Percentiles rank a stretch among this genome's conserved stretches.
These are phyloP conservation scores for Solenopsis invicta DNA, from an alignment of 1,140 invertebrate species.

Conservation along the genomic window DNA sequence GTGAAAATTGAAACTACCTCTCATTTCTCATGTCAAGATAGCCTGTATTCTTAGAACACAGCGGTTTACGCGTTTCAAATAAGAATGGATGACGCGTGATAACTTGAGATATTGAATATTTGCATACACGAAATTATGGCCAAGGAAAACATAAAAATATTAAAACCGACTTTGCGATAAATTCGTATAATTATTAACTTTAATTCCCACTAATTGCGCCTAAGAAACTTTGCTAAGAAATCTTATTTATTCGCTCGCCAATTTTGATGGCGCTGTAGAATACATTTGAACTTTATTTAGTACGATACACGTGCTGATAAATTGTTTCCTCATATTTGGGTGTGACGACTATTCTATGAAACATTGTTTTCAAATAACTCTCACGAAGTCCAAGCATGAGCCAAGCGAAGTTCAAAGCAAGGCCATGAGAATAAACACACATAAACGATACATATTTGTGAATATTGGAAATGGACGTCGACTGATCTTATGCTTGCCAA, in stretches of 20 bases:
- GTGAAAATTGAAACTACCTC: constrained; percentile 14
- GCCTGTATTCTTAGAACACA: background rate
- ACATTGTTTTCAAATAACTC: constrained; percentile 12
- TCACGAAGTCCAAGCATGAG: background rate
- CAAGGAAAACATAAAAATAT: background rate
- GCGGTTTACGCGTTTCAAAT: background rate
- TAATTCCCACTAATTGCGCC: constrained; percentile 3
- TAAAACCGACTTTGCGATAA: background rate
- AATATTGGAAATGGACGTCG: background rate
- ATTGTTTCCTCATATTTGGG: background rate
- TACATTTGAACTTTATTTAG: background rate
- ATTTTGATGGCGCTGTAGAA: background rate
- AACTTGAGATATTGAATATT: background rate
- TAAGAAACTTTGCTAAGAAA: background rate
- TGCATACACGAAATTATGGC: background rate
- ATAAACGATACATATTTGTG: background rate
- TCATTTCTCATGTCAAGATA: constrained; percentile 3
- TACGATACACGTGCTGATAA: background rate
- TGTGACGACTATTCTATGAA: background rate
- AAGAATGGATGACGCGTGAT: background rate
- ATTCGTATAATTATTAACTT: background rate
- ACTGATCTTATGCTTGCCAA: background rate
- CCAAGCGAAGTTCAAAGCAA: background rate
- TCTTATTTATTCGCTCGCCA: background rate
- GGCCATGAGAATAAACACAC: background rate